These are phyloP conservation scores for Aldrovandia affinis DNA, from an alignment of 2,797 vertebrate genomes.

Conservation along the genomic window DNA sequence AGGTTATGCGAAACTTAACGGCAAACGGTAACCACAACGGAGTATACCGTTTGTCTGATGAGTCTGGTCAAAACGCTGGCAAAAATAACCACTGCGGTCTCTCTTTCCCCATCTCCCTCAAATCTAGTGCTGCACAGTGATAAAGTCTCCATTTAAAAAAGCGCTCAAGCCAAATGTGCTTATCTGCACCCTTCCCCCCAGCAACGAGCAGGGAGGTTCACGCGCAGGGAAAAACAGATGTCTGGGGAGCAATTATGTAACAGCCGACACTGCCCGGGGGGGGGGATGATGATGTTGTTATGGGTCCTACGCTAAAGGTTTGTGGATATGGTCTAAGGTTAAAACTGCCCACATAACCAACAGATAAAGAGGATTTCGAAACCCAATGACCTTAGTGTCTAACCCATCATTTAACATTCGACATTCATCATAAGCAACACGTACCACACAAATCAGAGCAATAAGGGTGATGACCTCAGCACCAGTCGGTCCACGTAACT, in stretches of 20 bases:
- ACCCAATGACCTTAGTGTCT: neutral
- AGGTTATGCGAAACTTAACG: neutral
- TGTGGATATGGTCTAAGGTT: neutral
- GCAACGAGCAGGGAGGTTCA: conserved; percentile 22
- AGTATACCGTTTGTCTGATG: neutral
- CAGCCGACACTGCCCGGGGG: conserved; percentile 1
- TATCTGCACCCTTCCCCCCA: neutral
- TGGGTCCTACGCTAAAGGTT: neutral
- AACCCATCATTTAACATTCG: neutral
- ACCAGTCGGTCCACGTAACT: neutral
- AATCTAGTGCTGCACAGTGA: neutral
- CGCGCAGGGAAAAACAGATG: conserved; percentile 28
- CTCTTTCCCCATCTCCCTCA: neutral
- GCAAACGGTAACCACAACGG: neutral
- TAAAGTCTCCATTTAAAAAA: neutral
- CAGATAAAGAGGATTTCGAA: neutral
- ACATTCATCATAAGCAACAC: no score
- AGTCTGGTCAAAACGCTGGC: neutral
- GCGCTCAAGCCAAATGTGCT: neutral
- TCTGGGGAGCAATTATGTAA: conserved; percentile 35
- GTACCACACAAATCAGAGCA: neutral
- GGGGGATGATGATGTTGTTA: neutral
- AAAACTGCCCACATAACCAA: neutral
- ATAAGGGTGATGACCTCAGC: neutral
- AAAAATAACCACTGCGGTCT: neutral